These are phyloP conservation scores for Physeter macrocephalus DNA, from an alignment of 2,113 vertebrate species.

Conservation along the genomic window DNA sequence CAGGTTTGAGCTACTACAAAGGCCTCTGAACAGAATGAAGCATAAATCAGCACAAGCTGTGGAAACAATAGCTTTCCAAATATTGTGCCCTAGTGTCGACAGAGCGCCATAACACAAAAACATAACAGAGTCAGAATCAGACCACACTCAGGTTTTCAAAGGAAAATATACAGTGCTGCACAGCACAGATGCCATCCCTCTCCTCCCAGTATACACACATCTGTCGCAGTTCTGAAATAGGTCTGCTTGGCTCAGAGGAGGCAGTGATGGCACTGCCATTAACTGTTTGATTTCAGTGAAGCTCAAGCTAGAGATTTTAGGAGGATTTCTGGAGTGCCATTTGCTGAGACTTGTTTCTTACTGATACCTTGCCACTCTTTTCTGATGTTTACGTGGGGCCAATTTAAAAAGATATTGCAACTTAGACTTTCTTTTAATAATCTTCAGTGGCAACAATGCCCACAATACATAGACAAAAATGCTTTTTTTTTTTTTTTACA, in stretches of 20 bases:
- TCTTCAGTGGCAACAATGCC: neutral
- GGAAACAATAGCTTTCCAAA: conserved; percentile 68
- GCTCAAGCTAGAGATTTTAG: neutral
- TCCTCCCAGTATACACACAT: neutral
- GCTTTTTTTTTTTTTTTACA: neutral
- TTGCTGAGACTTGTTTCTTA: neutral
- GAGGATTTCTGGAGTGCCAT: neutral
- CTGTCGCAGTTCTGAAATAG: neutral
- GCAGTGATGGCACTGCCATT: neutral
- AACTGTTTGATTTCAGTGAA: neutral
- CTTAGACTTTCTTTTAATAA: neutral
- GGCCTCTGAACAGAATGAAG: conserved; percentile 14
- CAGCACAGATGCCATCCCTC: neutral
- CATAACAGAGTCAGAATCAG: neutral
- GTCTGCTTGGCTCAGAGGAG: neutral
- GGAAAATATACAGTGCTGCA: conserved; percentile 37
- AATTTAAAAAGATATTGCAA: neutral
- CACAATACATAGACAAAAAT: neutral
- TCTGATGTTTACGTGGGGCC: neutral
- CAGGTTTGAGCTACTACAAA: conserved; percentile 10
- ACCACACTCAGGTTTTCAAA: conserved; percentile 54
- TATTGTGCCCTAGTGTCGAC: conserved; percentile 52
- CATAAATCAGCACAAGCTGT: conserved; percentile 70
- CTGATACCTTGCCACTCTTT: neutral
- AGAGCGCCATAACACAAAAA: conserved; percentile 28